Conservation (phyloP, 2,797 vertebrate genomes). For the Triplophysa bombifrons region DNA sequence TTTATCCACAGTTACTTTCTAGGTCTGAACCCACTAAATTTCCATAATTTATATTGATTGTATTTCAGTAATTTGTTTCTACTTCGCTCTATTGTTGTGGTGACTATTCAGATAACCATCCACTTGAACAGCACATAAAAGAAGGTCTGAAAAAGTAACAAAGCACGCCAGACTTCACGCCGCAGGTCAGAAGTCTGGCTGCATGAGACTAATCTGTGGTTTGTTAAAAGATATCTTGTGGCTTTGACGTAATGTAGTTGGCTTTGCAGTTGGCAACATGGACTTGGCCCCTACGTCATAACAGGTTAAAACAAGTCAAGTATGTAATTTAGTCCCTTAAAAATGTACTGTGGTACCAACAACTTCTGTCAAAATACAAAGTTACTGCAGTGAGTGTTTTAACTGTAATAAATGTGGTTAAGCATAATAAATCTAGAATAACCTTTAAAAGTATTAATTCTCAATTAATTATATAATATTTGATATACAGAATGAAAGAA, state of each 20-base stretch:
- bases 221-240: constrained; percentile 64
- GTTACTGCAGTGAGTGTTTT: not conserved
- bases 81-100: not conserved
- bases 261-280: constrained; percentile 4
- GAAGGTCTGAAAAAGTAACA: not conserved
- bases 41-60: not conserved
- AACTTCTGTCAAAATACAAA: not conserved
- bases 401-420: not conserved
- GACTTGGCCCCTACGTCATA: constrained; percentile 61
- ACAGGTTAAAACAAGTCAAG: constrained; percentile 31
- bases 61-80: not conserved
- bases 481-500: not conserved
- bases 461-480: not conserved
- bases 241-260: constrained; percentile 61
- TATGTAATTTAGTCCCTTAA: constrained; percentile 23
- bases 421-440: not conserved
- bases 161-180: not conserved
- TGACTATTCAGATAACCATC: not conserved
- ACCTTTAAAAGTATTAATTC: not conserved
- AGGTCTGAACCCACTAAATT: not conserved
- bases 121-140: not conserved
- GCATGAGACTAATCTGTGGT: constrained; percentile 63
- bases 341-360: not conserved
- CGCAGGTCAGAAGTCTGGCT: constrained; percentile 19
- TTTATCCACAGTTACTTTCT: too few relatives aligned